Evolutionary conservation across 2,113 vertebrate genomes (phyloP).

Genomic region (Calypte anna): DNA sequence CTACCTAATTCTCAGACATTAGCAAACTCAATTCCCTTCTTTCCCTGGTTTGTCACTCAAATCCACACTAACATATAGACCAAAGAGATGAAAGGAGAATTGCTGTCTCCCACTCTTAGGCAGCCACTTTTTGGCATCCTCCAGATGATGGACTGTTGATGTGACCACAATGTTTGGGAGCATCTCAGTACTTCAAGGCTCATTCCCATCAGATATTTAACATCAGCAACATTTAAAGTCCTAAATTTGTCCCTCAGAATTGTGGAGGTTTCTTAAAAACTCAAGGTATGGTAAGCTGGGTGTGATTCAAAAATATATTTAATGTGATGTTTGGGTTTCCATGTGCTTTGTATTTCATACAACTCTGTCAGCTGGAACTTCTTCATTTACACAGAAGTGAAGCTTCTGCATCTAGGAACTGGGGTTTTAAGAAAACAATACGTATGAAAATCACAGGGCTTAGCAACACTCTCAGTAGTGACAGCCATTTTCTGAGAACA

Average conservation of each 20-base stretch:
- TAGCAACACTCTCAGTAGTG: not conserved
- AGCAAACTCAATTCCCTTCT: not conserved
- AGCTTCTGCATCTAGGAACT: not conserved
- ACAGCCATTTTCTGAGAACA: not conserved
- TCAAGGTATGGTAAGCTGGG: fast-evolving
- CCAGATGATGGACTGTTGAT: not conserved
- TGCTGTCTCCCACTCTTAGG: not conserved
- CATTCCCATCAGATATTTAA: not conserved
- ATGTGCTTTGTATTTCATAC: not conserved
- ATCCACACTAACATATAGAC: not conserved
- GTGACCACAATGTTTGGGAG: not conserved
- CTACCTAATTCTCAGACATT: not conserved
- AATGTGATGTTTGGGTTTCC: not conserved
- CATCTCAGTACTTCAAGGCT: not conserved
- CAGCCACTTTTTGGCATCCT: not conserved
- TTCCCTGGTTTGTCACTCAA: not conserved
- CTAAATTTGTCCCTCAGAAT: not conserved
- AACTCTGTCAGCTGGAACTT: not conserved
- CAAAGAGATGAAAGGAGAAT: not conserved
- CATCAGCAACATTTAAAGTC: not conserved
- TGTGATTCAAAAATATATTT: not conserved
- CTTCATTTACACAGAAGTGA: not conserved
- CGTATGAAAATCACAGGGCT: not conserved
- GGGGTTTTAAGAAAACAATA: not conserved
- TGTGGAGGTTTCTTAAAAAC: not conserved